Evolutionary conservation across 2,888 invertebrate species (phyloP).

Genomic region (Achlya flavicornis): DNA sequence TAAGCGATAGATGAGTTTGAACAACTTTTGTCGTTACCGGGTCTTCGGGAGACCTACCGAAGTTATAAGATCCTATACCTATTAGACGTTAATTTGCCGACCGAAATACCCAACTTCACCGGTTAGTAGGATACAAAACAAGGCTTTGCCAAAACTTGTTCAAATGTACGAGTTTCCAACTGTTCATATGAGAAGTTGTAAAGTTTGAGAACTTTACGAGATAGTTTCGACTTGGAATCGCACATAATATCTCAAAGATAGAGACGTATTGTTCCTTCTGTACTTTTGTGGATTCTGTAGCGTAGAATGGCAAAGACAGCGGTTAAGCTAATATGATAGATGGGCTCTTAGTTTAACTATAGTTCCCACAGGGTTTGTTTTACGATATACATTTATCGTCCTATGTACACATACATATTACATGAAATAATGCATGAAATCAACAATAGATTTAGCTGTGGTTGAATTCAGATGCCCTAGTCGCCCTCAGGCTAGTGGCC

Average conservation of each 20-base stretch:
- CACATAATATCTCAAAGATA: conserved; percentile 15
- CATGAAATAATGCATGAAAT: too few relatives aligned
- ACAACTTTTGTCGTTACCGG: conserved; percentile 19
- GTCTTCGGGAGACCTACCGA: conserved; percentile 16
- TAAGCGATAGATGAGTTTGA: neutral
- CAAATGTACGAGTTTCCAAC: conserved; percentile 9
- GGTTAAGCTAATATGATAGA: neutral
- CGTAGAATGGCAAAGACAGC: neutral
- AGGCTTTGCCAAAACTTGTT: conserved; percentile 2
- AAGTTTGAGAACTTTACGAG: neutral
- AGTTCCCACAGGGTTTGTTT: neutral
- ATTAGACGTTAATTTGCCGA: conserved; percentile 18
- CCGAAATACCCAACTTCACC: conserved; percentile 20
- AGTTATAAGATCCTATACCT: conserved; percentile 20
- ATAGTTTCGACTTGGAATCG: conserved; percentile 11
- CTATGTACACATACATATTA: too few relatives aligned
- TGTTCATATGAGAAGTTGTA: conserved; percentile 5
- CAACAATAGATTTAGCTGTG: too few relatives aligned
- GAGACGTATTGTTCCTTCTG: neutral
- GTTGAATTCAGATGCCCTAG: too few relatives aligned
- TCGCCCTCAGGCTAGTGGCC: too few relatives aligned
- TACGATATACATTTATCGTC: too few relatives aligned
- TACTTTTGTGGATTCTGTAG: too few relatives aligned
- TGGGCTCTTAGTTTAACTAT: neutral
- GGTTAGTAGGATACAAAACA: conserved; percentile 15